Base-by-base conservation (phyloP, 1,140 invertebrate genomes). In the Callitettix versicolor region DNA sequence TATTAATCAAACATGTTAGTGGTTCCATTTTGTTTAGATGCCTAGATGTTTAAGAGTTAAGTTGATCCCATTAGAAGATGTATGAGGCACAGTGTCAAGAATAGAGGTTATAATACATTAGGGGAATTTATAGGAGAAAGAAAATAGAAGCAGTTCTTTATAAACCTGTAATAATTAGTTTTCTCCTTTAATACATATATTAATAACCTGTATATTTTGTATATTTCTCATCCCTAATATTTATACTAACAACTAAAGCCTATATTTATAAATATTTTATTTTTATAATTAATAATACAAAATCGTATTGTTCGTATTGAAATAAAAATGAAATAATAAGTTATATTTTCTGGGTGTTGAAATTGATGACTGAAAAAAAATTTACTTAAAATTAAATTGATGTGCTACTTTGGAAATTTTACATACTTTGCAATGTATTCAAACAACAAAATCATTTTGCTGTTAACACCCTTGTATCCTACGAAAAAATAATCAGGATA, bases 1-100 rank as follows among this genome's bases (percentile, higher is more conserved):
- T n/a, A n/a, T 51, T 6, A 38, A 38, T 51, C 34, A 51, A 51
- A 38, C 20, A 18, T 30, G 30, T 38, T 20, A 51, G 36, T 36
- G 34, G 20, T 21, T 51, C 36, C 21, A 17, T 51, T 49, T 51
- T 14, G 18, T 51, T 36, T 21, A 51, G 36, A 20, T 46, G 48
- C 48, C 48, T 51, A 51, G 48, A 30, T 30, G 48, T 51, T 51
- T 46, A 33, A 51, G 48, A 51, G 48, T 51, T 33, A 51, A 51
- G 48, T 51, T 51, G 48, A 51, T 51, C 48, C 48, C 48, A 51
- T 51, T 30, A 30, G 26, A 51, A 34, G 36, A 51, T 30, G 36
- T 21, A 38, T 21, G 48, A 51, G 48, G 48, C 48, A 51, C 48
- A 51, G 48, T 51, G 30, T 36, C 36, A 20, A 51, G 21, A 49